These are phyloP conservation scores for Torymus texanus DNA, from an alignment of 2,888 invertebrate species.

Conservation along the genomic window DNA sequence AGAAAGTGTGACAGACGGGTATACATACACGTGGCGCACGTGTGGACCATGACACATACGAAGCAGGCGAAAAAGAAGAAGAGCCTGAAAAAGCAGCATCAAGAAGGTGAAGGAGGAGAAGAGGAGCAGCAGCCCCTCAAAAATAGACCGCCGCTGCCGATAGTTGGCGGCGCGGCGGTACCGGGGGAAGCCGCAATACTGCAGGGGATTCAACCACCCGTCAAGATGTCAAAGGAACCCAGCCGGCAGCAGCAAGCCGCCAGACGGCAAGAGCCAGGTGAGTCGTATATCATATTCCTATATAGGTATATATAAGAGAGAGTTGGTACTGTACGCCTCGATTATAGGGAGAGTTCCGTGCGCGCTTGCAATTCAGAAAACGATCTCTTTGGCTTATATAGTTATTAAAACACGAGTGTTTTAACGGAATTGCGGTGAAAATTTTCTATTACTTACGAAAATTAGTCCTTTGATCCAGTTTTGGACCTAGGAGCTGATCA, in stretches of 20 bases:
- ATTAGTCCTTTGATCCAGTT: too few species aligned
- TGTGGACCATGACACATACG: conserved; percentile 63
- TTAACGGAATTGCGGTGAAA: too few species aligned
- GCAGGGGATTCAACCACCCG: conserved; percentile 39
- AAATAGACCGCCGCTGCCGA: conserved; percentile 43
- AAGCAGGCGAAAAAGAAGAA: conserved; percentile 64
- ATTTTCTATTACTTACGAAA: too few species aligned
- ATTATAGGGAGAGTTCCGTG: too few species aligned
- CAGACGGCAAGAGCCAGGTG: conserved; percentile 60
- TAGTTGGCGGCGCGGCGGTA: background rate
- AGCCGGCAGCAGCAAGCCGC: conserved; percentile 17
- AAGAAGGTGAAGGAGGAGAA: conserved; percentile 5
- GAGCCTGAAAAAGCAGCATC: conserved; percentile 58
- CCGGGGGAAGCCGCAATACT: conserved; percentile 53
- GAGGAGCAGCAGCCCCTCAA: conserved; percentile 26
- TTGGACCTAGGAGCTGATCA: too few species aligned
- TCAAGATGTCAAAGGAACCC: conserved; percentile 53
- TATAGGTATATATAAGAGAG: background rate
- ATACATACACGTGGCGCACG: background rate
- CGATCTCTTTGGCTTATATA: too few species aligned
- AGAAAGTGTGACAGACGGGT: conserved; percentile 2
- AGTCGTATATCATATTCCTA: conserved; percentile 5
- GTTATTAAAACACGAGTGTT: too few species aligned
- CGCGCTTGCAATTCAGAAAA: too few species aligned
- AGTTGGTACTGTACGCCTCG: too few species aligned